Conservation (phyloP, 2,888 invertebrate genomes). For the Vanessa cardui region DNA sequence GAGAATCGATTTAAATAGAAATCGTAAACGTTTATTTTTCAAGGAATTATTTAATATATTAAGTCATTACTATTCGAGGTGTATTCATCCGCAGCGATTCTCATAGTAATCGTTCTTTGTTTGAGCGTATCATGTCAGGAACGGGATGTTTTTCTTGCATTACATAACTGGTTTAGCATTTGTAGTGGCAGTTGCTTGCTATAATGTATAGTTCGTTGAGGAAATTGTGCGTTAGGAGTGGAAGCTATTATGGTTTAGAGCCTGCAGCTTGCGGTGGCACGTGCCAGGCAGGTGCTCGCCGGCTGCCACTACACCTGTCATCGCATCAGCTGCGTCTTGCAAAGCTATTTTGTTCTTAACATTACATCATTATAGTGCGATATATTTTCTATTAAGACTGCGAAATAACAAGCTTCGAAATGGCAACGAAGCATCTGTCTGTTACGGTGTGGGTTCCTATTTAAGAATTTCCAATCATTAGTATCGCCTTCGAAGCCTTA, state of each 20-base stretch:
- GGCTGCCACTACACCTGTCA: slow-evolving; percentile 80
- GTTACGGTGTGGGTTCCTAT: background rate
- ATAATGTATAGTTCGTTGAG: slow-evolving; percentile 30
- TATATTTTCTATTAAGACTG: background rate
- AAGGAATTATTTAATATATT: slow-evolving; percentile 32
- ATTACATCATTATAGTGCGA: slow-evolving; percentile 34
- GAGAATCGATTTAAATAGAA: slow-evolving; percentile 53
- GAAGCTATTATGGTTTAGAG: slow-evolving; percentile 51
- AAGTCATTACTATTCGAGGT: slow-evolving; percentile 36
- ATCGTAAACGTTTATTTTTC: slow-evolving; percentile 50
- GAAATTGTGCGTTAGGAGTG: slow-evolving; percentile 57
- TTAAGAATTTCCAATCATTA: background rate
- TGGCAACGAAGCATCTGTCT: background rate
- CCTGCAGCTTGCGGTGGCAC: slow-evolving; percentile 76
- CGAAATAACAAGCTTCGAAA: background rate
- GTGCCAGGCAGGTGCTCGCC: slow-evolving; percentile 73
- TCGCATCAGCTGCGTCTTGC: slow-evolving; percentile 71
- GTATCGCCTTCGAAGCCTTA: too few relatives aligned
- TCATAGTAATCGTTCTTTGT: slow-evolving; percentile 38
- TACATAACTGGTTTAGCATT: slow-evolving; percentile 45
- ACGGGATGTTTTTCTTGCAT: slow-evolving; percentile 37
- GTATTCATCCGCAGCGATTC: slow-evolving; percentile 31
- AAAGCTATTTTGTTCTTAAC: slow-evolving; percentile 59
- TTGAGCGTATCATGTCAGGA: slow-evolving; percentile 34
- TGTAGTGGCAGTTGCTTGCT: slow-evolving; percentile 54